Evolutionary conservation across 2,888 invertebrate genomes (phyloP).

Genomic region (Sarcophaga subvicina): DNA sequence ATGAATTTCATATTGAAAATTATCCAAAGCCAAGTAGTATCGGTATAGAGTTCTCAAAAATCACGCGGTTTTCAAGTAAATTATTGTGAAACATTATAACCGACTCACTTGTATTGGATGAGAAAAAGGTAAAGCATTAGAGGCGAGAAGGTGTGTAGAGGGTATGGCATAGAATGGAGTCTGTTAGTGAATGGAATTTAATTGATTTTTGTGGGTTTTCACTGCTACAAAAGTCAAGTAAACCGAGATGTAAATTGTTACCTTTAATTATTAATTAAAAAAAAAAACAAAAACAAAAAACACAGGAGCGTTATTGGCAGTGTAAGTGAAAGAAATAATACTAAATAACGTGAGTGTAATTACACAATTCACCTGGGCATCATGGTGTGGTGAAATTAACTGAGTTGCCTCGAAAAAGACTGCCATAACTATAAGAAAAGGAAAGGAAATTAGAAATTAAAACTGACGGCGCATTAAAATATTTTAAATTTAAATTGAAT

Average conservation of each 20-base stretch:
- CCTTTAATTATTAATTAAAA: constrained; percentile 1
- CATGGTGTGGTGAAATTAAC: background rate
- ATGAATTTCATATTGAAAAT: constrained; percentile 17
- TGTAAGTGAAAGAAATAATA: background rate
- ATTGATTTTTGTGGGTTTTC: constrained; percentile 63
- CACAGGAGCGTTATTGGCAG: background rate
- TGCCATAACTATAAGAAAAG: background rate
- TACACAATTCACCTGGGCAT: background rate
- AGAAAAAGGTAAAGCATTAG: too few relatives aligned
- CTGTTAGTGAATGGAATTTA: constrained; percentile 56
- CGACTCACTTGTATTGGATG: background rate
- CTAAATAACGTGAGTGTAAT: background rate
- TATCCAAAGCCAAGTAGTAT: background rate
- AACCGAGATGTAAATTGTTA: constrained; percentile 10
- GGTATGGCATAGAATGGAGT: background rate
- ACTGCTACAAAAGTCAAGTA: constrained; percentile 7
- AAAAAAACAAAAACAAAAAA: background rate
- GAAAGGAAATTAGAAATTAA: background rate
- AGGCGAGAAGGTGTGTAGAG: background rate
- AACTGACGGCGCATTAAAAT: background rate
- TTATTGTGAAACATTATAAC: constrained; percentile 1
- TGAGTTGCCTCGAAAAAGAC: background rate
- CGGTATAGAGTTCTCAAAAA: constrained; percentile 23
- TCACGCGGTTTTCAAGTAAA: constrained; percentile 15
- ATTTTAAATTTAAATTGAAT: background rate